Evolutionary conservation across 2,888 invertebrate species (phyloP).

Genomic region (Argynnis bischoffii): DNA sequence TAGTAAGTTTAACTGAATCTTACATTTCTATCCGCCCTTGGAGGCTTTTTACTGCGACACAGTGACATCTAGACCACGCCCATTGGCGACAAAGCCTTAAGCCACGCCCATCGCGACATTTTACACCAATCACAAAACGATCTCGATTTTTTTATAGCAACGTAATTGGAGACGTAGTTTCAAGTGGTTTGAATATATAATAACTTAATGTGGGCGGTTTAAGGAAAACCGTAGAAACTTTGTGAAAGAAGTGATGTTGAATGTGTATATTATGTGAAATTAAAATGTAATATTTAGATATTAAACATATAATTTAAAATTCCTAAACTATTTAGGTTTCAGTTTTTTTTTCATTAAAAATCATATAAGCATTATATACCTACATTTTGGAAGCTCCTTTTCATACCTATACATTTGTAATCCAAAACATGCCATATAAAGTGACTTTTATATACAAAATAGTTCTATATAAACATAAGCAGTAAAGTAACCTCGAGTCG

Average conservation of each 20-base stretch:
- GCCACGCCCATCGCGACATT: slow-evolving; percentile 77
- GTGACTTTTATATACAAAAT: background rate
- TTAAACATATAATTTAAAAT: too few species aligned
- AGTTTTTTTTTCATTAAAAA: too few species aligned
- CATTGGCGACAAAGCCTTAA: slow-evolving; percentile 72
- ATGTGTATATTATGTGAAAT: background rate
- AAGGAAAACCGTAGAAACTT: slow-evolving; percentile 4
- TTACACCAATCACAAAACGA: slow-evolving; percentile 63
- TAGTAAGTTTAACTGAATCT: slow-evolving; percentile 5
- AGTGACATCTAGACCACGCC: slow-evolving; percentile 76
- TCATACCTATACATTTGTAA: too few species aligned
- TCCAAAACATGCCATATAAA: too few species aligned
- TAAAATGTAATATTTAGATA: too few species aligned
- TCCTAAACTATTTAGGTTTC: too few species aligned
- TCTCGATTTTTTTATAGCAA: slow-evolving; percentile 54
- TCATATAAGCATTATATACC: too few species aligned
- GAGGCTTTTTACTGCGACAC: slow-evolving; percentile 70
- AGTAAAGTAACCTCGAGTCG: slow-evolving; percentile 9
- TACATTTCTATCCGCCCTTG: slow-evolving; percentile 43
- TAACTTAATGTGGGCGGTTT: slow-evolving; percentile 28
- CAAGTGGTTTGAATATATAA: slow-evolving; percentile 31
- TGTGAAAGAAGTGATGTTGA: background rate
- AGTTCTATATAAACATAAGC: background rate
- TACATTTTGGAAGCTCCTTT: too few species aligned
- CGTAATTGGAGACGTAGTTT: slow-evolving; percentile 33